Base-by-base conservation (phyloP, 2,888 invertebrate species). In the Antheraea assamensis region DNA sequence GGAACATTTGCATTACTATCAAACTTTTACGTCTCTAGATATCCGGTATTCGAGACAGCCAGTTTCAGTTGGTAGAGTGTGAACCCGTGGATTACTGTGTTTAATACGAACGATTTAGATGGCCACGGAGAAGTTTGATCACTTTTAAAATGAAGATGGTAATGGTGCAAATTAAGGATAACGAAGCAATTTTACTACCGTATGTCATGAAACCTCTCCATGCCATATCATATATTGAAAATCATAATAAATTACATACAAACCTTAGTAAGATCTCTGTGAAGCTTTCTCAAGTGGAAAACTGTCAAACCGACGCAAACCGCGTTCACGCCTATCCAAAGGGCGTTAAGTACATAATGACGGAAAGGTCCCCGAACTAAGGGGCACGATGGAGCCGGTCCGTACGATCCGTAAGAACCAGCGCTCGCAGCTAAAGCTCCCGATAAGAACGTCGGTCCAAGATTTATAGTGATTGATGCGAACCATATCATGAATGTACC, bases 401-500 rank as follows among this genome's bases (percentile, higher is more conserved):
- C 94, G 82, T 97, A 97, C 82, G 97, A 97, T 24, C 96, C 95
- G 76, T 96, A 96, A 66, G 94, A 93, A 76, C 97, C 97, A 8
- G 97, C 96, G 84, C 97, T 97, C 75, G 97, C 97, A 19, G 97
- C 97, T 78, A 98, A 91, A 68, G 97, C 98, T 72, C 98, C 98
- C 85, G 96, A 97, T 84, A 98, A 95, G 92, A 98, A 97, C 55
- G 98, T 98, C 49, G 98, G 98, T 42, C 98, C 98, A 81, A 98
- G 96, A 93, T 98, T 98, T 89, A 98, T 97, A 72, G 98, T 97
- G 87, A 98, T 97, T 79, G 97, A 97, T 73, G 98, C 97, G 92
- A 98, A 98, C 98, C 98, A 98, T 87, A 98, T 98, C 97, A 98
- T 98, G 91, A 98, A 97, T 73, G 98, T 96, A 77, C 98, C 98